phyloP scores from a whole-genome alignment of 1,140 invertebrate genomes.

The Cyclina sinensis region DNA sequence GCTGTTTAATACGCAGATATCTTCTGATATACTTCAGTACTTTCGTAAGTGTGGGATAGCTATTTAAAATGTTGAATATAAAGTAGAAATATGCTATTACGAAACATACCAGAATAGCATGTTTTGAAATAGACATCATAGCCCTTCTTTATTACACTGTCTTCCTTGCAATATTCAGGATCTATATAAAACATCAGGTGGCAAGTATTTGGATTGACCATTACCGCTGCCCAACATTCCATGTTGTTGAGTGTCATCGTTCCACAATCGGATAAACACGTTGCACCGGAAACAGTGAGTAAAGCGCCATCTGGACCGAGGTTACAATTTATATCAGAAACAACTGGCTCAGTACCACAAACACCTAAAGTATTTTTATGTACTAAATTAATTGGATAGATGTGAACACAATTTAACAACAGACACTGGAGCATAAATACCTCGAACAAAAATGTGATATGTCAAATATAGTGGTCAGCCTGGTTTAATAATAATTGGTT shows the following conservation, averaged over 20 bases:
- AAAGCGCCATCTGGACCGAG: not conserved
- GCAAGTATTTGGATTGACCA: not conserved
- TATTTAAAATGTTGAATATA: not conserved
- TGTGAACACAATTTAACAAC: no score
- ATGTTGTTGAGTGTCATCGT: not conserved
- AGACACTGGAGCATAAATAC: no score
- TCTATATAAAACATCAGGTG: not conserved
- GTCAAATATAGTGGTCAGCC: no score
- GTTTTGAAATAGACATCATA: not conserved
- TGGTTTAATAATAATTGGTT: no score
- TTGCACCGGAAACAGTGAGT: not conserved
- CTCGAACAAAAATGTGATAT: no score
- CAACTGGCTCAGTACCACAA: not conserved
- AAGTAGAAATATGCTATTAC: not conserved
- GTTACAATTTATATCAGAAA: not conserved
- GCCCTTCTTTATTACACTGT: not conserved
- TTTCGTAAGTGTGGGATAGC: no score
- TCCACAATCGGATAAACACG: not conserved
- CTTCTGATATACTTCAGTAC: no score
- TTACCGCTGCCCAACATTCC: constrained; percentile 23
- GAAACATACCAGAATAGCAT: not conserved
- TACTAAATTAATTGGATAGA: no score
- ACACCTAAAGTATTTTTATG: not conserved
- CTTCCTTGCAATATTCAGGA: constrained; percentile 2
- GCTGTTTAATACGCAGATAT: not conserved